Evolutionary conservation across 2,888 invertebrate species (phyloP).

Genomic region (Agriopis leucophaearia): DNA sequence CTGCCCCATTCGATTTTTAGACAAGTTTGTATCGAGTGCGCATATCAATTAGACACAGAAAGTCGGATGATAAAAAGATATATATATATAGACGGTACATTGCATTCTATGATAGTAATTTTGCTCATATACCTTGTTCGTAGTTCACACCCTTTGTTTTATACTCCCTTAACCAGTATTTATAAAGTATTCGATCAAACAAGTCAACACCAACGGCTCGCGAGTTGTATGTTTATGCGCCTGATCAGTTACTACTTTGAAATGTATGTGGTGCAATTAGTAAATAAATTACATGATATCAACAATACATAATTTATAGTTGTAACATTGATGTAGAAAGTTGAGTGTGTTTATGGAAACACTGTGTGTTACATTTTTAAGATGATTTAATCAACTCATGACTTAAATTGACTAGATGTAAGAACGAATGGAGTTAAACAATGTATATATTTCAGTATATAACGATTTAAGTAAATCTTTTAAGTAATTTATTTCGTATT

Average conservation of each 20-base stretch:
- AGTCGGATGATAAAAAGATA: too few species aligned
- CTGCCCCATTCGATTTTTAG: too few species aligned
- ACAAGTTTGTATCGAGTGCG: too few species aligned
- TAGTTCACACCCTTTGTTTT: slow-evolving; percentile 41
- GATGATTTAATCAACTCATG: slow-evolving; percentile 84
- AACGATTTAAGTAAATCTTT: slow-evolving; percentile 84
- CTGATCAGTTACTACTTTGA: slow-evolving; percentile 49
- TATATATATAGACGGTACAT: too few species aligned
- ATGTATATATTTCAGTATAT: slow-evolving; percentile 85
- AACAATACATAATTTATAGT: slow-evolving; percentile 59
- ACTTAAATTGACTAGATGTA: slow-evolving; percentile 81
- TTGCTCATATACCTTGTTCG: too few species aligned
- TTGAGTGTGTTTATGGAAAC: slow-evolving; percentile 70
- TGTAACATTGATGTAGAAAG: slow-evolving; percentile 68
- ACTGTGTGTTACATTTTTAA: slow-evolving; percentile 77
- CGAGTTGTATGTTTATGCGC: slow-evolving; percentile 41
- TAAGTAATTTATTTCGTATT: slow-evolving; percentile 81
- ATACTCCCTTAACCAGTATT: slow-evolving; percentile 31
- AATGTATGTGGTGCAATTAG: slow-evolving; percentile 74
- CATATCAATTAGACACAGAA: too few species aligned
- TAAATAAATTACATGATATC: slow-evolving; percentile 63
- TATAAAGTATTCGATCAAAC: slow-evolving; percentile 34
- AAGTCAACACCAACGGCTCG: slow-evolving; percentile 46
- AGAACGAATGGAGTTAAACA: slow-evolving; percentile 82
- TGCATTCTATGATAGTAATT: too few species aligned